Percentiles rank a stretch among this genome's conserved stretches.
These are phyloP conservation scores for Thymelicus sylvestris DNA, from an alignment of 2,888 invertebrate genomes.

Conservation along the genomic window DNA sequence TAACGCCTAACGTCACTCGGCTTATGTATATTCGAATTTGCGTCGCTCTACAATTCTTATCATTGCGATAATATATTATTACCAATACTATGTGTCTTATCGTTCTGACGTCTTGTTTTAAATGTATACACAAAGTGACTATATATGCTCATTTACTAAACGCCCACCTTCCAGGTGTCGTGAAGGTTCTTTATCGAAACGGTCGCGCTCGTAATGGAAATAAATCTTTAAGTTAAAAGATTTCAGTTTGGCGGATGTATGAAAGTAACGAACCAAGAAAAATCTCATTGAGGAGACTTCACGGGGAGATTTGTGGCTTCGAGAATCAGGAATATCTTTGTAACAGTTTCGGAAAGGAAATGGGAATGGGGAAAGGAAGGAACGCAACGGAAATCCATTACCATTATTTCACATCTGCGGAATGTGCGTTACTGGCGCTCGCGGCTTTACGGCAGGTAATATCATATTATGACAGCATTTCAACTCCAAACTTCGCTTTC, in stretches of 20 bases:
- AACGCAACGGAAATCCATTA: constrained; percentile 28
- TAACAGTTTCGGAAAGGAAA: constrained; percentile 15
- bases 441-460: constrained; percentile 14
- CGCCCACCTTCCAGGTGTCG: too few relatives aligned
- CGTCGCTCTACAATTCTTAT: too few relatives aligned
- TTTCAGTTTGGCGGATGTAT: background rate
- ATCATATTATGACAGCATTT: constrained; percentile 1
- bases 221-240: background rate
- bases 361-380: constrained; percentile 13
- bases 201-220: too few relatives aligned
- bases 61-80: too few relatives aligned
- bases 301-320: background rate
- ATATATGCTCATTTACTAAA: too few relatives aligned
- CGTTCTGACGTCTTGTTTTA: too few relatives aligned
- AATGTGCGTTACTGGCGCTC: background rate
- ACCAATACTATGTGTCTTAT: too few relatives aligned
- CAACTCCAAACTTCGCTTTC: background rate
- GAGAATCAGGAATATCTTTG: constrained; percentile 7
- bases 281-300: background rate
- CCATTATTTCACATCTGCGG: constrained; percentile 27
- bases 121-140: background rate
- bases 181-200: too few relatives aligned
- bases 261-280: background rate
- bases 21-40: too few relatives aligned
- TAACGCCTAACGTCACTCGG: background rate